Percentiles rank a stretch among this genome's conserved stretches.
Conservation (phyloP, 2,797 vertebrate species). For the Hypotaenidia philippensis region DNA sequence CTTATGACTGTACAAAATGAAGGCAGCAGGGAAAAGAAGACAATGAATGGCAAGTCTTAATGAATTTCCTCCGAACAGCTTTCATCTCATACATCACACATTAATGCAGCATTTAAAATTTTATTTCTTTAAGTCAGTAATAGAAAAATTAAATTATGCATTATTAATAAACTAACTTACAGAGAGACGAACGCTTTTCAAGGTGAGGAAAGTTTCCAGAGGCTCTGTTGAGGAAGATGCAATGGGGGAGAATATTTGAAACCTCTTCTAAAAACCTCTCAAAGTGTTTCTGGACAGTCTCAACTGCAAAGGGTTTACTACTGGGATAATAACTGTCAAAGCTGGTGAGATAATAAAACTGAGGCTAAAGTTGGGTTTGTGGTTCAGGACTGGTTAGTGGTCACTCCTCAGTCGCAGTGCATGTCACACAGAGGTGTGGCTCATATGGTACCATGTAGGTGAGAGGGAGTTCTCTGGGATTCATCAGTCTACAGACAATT, state of each 20-base stretch:
- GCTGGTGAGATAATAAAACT: neutral
- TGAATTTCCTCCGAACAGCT: neutral
- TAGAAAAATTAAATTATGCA: conserved; percentile 29
- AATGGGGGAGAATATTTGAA: neutral
- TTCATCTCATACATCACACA: neutral
- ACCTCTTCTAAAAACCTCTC: neutral
- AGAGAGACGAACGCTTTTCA: neutral
- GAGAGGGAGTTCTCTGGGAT: neutral
- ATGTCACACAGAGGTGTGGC: accelerated
- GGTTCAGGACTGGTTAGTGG: neutral
- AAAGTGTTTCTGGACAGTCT: neutral
- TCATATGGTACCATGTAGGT: neutral
- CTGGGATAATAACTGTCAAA: neutral
- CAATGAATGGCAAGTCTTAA: neutral
- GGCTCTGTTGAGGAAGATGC: neutral
- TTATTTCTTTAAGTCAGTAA: conserved; percentile 37
- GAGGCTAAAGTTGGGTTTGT: neutral
- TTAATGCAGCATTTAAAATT: conserved; percentile 39
- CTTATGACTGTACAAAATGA: neutral
- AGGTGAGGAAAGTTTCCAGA: neutral
- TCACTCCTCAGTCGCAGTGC: neutral
- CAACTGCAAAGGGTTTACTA: neutral
- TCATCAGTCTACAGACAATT: neutral
- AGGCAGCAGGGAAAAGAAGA: neutral
- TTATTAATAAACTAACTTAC: conserved; percentile 19